Evolutionary conservation across 2,888 invertebrate species (phyloP), one percentile per base, ranked within the genome.

Genomic region (Rotaria macrura): DNA sequence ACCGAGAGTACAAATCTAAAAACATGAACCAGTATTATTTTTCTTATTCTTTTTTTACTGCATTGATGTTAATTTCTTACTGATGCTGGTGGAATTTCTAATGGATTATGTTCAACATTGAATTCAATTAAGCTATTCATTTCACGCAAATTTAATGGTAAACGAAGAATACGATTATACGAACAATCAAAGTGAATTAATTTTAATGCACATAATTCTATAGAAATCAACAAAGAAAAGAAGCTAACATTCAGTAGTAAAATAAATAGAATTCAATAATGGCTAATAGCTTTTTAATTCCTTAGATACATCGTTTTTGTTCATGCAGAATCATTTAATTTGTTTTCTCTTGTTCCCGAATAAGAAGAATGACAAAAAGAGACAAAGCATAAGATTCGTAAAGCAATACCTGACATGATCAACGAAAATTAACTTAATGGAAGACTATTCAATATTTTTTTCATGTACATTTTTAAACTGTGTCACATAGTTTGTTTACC

Each of bases 21-120:
- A 84, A 49, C 65, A 85, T 83, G 72, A 74, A 55, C 12, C 25
- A 25, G 9, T 55, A 14, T 55, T n/a, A n/a, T n/a, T n/a, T n/a
- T n/a, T n/a, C n/a, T n/a, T n/a, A n/a, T n/a, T n/a, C n/a, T n/a
- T n/a, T n/a, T n/a, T n/a, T n/a, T n/a, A n/a, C n/a, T n/a, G n/a
- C n/a, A n/a, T n/a, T n/a, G n/a, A n/a, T 29, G 6, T 34, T 14
- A 34, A 29, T 34, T 14, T 29, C 74, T 43, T 43, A 96, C 96
- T 91, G 95, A 94, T 88, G 96, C 95, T 87, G 96, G 96, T 87
- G 97, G 97, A 88, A 94, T 94, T 87, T 95, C 94, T 85, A 97
- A 92, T 54, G 97, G 96, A 91, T 97, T 97, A 91, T 96, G 94
- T 89, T 95, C 94, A 89, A 96, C 92, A 89, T 93, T 93, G 87